Percentiles rank a stretch among this genome's conserved stretches.
Evolutionary conservation across 1,140 invertebrate genomes (phyloP).

Genomic region (Bombus soroeensis): DNA sequence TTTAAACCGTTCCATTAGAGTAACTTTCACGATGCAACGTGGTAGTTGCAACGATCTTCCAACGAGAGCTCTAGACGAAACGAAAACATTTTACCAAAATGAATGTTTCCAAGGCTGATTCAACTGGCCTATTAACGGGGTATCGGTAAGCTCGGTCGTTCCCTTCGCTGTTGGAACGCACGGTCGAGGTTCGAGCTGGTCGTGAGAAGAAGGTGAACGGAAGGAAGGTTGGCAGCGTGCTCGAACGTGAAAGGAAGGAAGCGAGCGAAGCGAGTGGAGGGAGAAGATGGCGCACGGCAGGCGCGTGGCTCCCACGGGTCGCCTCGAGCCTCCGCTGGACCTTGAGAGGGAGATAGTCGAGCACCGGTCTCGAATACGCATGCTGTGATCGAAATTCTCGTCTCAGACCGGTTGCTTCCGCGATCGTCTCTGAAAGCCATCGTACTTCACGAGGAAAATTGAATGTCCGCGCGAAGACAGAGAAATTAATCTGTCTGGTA

Average conservation of each 20-base stretch:
- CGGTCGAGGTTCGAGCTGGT: constrained; percentile 16
- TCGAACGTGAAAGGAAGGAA: constrained; percentile 12
- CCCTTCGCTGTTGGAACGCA: background rate
- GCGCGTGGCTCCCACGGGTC: constrained; percentile 80
- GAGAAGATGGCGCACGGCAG: constrained; percentile 75
- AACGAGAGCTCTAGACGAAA: background rate
- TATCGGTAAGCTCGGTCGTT: background rate
- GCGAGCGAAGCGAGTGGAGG: constrained; percentile 45
- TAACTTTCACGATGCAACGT: background rate
- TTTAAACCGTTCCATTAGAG: background rate
- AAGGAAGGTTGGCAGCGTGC: constrained; percentile 20
- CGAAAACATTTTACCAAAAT: too few relatives aligned
- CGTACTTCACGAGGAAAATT: background rate
- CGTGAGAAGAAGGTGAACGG: constrained; percentile 40
- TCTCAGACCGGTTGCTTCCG: constrained; percentile 9
- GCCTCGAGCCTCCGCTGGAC: constrained; percentile 60
- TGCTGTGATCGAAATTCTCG: constrained; percentile 22
- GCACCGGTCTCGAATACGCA: constrained; percentile 17
- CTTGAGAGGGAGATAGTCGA: constrained; percentile 49
- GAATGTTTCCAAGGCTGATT: too few relatives aligned
- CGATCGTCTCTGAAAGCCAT: background rate
- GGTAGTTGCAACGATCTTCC: background rate
- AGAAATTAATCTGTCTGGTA: background rate
- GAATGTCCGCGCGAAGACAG: background rate
- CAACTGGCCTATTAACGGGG: too few relatives aligned